Evolutionary conservation across 35 echinoderm and acorn worm genomes (phyloP).

Genomic region (Holothuria glaberrima): DNA sequence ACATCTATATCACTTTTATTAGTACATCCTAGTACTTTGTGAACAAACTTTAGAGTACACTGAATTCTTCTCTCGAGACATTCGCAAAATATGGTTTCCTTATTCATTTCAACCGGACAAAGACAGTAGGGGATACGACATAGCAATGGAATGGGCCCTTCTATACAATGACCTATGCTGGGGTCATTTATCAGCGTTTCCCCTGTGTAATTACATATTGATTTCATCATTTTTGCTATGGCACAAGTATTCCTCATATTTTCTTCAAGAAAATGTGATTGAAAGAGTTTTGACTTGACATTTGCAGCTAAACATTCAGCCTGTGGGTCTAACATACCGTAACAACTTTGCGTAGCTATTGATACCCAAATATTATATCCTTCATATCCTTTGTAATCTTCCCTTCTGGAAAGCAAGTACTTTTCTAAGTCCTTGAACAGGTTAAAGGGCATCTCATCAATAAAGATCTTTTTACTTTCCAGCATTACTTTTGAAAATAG

Average conservation of each 20-base stretch:
- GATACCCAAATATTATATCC: neutral
- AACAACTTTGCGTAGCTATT: constrained; percentile 14
- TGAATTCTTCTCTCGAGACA: neutral
- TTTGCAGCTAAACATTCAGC: no score
- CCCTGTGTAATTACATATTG: neutral
- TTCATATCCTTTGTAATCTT: no score
- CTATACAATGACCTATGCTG: neutral
- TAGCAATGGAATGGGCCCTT: neutral
- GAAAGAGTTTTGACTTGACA: neutral
- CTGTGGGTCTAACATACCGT: neutral
- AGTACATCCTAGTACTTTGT: neutral
- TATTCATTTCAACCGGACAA: no score
- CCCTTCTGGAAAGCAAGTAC: no score
- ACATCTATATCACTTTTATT: neutral
- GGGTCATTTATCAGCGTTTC: neutral
- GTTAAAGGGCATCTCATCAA: no score
- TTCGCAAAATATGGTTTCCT: neutral
- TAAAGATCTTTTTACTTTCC: no score
- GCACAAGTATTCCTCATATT: neutral
- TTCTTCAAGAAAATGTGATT: neutral
- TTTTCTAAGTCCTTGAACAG: no score
- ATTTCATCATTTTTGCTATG: neutral
- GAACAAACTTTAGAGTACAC: neutral
- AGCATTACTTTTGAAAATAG: no score
- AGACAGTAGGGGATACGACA: no score